A percentile compares a stretch with the other conserved stretches of the same genome.
Conservation (phyloP, 2,113 vertebrate species). For the Leptodactylus fuscus region DNA sequence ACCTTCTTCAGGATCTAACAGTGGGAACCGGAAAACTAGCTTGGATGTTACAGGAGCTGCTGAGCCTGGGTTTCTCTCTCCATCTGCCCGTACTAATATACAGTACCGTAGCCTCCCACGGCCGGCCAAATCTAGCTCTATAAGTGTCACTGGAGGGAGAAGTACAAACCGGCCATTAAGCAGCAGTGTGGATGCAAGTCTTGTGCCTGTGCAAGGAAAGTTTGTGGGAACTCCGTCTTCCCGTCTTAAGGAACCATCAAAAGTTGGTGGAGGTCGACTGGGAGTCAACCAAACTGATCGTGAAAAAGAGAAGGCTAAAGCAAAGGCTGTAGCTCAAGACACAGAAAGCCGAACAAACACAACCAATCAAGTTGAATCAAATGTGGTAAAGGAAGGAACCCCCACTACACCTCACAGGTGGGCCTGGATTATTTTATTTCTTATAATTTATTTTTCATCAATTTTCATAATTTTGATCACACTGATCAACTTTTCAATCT, state of each 20-base stretch:
- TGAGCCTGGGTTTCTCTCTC: conserved; percentile 86
- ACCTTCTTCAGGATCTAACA: conserved; percentile 72
- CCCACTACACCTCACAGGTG: conserved; percentile 48
- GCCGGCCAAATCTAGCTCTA: conserved; percentile 91
- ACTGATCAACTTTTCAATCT: background rate
- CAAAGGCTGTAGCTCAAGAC: conserved; percentile 88
- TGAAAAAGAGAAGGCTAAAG: conserved; percentile 94
- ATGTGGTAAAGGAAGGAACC: conserved; percentile 22
- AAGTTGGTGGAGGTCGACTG: conserved; percentile 73
- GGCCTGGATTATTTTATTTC: background rate
- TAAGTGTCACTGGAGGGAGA: conserved; percentile 85
- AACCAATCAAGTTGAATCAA: conserved; percentile 4
- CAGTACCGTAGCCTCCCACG: conserved; percentile 95
- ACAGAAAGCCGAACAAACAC: conserved; percentile 72
- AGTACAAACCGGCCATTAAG: conserved; percentile 80
- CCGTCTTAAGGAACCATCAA: conserved; percentile 84
- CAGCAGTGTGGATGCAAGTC: conserved; percentile 85
- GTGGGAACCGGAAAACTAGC: conserved; percentile 82
- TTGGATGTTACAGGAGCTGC: conserved; percentile 84
- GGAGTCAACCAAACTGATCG: conserved; percentile 89
- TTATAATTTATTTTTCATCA: background rate
- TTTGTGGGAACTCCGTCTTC: conserved; percentile 69
- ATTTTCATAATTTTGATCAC: background rate
- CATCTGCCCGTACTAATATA: conserved; percentile 88
- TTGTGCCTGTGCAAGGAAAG: conserved; percentile 79